These are phyloP conservation scores for Branchinecta lindahli DNA, from an alignment of 1,140 invertebrate genomes.

Conservation along the genomic window DNA sequence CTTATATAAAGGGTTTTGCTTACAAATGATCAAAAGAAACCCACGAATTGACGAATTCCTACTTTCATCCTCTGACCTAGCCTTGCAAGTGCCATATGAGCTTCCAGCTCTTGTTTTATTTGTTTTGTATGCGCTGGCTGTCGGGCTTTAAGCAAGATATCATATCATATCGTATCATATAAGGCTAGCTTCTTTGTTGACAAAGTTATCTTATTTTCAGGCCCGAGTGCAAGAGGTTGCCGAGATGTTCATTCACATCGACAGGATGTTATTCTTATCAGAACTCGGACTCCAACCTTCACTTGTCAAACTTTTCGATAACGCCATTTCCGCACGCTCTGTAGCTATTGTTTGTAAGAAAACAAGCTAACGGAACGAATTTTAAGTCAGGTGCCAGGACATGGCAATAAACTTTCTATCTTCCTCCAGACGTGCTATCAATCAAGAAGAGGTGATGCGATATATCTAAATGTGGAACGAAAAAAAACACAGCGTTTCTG, in stretches of 20 bases:
- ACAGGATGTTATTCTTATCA: not conserved
- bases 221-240: not conserved
- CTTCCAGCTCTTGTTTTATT: not conserved
- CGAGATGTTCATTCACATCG: not conserved
- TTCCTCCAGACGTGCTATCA: no score
- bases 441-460: no score
- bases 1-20: no score
- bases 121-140: not conserved
- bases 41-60: no score
- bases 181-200: not conserved
- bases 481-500: no score
- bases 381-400: no score
- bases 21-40: no score
- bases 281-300: not conserved
- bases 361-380: no score
- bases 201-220: not conserved
- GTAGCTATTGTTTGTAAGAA: not conserved
- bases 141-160: not conserved
- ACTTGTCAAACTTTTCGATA: conserved; percentile 1
- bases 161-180: no score
- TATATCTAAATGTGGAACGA: no score
- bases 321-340: not conserved
- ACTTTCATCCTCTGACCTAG: not conserved
- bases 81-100: not conserved
- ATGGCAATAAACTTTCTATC: no score